Base-by-base conservation (phyloP, 2,113 vertebrate genomes). In the Symphodus melops region DNA sequence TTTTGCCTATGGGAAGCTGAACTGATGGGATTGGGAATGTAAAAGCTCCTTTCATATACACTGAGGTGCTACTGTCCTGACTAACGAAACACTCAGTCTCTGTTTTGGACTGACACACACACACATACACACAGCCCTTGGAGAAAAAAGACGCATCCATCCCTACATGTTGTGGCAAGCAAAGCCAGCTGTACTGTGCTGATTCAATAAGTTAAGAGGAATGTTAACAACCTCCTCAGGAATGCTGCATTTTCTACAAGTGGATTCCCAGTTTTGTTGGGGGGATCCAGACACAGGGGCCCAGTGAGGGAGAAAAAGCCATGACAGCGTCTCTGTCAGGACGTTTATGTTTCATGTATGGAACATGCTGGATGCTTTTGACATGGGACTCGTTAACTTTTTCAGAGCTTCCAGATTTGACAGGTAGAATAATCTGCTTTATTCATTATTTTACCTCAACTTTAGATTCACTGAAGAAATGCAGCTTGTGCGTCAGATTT, bases 181-280 rank as follows among this genome's bases (percentile, higher is more conserved):
- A 63, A 39, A 84, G 78, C 87, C 89, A 89, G 85, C 77, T 91
- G 85, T 62, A 82, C 79, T 68, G 44, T 88, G 86, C 86, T 89
- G 78, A 90, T 87, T 93, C 90, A 89, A 81, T 81, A 82, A 37
- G 75, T 86, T 81, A 56, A 52, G 57, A 89, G 73, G 88, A 91
- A 88, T 90, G 83, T 92, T 93, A 92, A 91, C 88, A 86, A 79
- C 85, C 82, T 88, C 77, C 70, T 86, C 67, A 80, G 87, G 90
- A 94, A 93, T 93, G 83, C 79, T 44, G 44, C 86, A 60, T 83
- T 89, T 78, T 68, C 81, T 62, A 86, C 75, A 74, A 69, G 52
- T 86, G 72, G 52, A 71, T 84, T 87, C 66, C 79, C 57, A 77
- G 73, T 87, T 68, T 68, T 79, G 66, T 82, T 75, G 70, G 76